Base-by-base conservation (phyloP, 2,888 invertebrate species). In the Esperia sulphurella region DNA sequence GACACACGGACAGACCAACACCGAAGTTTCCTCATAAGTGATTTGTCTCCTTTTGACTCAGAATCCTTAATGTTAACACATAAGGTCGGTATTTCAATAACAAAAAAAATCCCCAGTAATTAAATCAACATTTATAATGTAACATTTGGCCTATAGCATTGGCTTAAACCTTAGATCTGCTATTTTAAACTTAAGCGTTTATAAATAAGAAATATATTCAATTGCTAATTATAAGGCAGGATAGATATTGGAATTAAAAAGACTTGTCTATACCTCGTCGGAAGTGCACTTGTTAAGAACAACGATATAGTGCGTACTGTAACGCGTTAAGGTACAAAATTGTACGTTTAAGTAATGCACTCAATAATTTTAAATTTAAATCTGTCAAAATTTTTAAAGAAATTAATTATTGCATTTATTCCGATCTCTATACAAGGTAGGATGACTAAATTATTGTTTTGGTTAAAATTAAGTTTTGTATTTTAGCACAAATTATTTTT, bases 281-380 rank as follows among this genome's bases (percentile, higher is more conserved):
- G 45, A 61, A 75, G 74, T 75, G 74, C 74, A 72, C 74, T 74
- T 67, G 55, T 49, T 46, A 49, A 58, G 56, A 63, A 65, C 73
- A 72, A 75, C 72, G 70, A 71, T 66, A 21, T 21, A 61, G 63
- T 57, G 54, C 53, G 60, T 68, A 60, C 54, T 45, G 43, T 57
- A 57, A 48, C 33, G 45, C 38, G 38, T 46, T 63, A 61, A 55
- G 57, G 52, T 56, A 53, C 42, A 61, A 53, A 58, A 53, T 63
- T 10, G 46, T 43, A 43, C 8, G 33, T 43, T 14, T 43, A 43
- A 33, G 10, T 30, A 30, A 30, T n/a, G n/a, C 8, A 31, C 31
- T 10, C 31, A 7, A 31, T 8, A 31, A 8, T 31, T 31, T 31
- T 31, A 31, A 10, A 4, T 31, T 31, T 31, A 4, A 5, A 41